phyloP scores from a whole-genome alignment of 37 sponge, comb jelly and placozoan genomes.

The Chondrilla cf. caribensis region DNA sequence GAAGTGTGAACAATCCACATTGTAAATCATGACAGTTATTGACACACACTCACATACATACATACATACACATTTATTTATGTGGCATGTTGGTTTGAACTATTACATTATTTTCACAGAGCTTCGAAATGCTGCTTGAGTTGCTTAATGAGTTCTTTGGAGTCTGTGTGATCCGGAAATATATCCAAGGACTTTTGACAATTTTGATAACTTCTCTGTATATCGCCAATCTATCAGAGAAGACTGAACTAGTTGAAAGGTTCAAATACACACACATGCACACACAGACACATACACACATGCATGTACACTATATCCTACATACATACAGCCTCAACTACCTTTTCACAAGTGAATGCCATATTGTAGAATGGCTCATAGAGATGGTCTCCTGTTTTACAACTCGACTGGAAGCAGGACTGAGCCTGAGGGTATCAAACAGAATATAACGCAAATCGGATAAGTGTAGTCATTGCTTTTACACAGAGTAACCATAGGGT shows the following conservation, averaged over 20 bases:
- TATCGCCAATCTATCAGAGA: conserved; percentile 87
- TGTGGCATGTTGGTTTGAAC: neutral
- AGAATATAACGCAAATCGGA: neutral
- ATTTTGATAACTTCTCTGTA: conserved; percentile 81
- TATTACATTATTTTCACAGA: conserved; percentile 43
- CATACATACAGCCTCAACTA: neutral
- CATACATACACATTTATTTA: neutral
- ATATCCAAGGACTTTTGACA: conserved; percentile 71
- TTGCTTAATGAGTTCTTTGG: conserved; percentile 77
- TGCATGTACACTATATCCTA: neutral
- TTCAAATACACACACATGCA: neutral
- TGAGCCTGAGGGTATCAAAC: conserved; percentile 60
- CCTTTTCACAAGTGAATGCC: conserved; percentile 74
- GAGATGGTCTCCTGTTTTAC: conserved; percentile 54
- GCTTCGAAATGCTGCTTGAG: conserved; percentile 88
- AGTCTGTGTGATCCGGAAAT: conserved; percentile 89
- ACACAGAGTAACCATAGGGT: no score
- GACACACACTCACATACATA: neutral
- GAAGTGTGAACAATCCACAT: conserved; percentile 76
- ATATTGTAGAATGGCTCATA: conserved; percentile 96
- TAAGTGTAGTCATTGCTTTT: neutral
- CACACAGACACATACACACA: neutral
- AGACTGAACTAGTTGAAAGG: no score
- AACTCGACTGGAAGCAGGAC: conserved; percentile 83
- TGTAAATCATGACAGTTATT: neutral